phyloP scores from a whole-genome alignment of 2,888 invertebrate genomes.

The Chironomus riparius region DNA sequence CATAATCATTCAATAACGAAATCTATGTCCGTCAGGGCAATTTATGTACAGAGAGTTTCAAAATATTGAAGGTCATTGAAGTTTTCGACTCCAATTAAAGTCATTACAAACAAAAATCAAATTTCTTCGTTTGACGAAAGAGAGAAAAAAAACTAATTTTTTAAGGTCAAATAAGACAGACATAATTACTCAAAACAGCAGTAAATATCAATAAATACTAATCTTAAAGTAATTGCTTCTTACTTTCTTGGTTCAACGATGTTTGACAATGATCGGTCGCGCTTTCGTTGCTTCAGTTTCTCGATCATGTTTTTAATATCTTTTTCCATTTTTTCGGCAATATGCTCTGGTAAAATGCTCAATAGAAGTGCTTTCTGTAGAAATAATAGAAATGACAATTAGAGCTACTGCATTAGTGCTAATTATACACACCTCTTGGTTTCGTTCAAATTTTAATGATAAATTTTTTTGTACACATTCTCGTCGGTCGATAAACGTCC shows the following conservation, averaged over 20 bases:
- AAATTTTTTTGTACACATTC: constrained; percentile 79
- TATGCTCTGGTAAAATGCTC: constrained; percentile 79
- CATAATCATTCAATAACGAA: too few relatives aligned
- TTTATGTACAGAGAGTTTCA: too few relatives aligned
- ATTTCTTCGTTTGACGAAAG: not conserved
- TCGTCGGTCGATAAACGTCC: constrained; percentile 78
- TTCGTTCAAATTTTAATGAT: constrained; percentile 70
- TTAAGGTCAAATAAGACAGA: not conserved
- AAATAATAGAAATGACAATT: not conserved
- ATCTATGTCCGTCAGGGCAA: too few relatives aligned
- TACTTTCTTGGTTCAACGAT: not conserved
- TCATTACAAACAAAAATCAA: not conserved
- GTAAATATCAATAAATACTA: too few relatives aligned
- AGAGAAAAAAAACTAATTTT: not conserved
- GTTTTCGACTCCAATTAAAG: not conserved
- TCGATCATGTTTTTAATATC: constrained; percentile 51
- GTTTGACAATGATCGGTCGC: constrained; percentile 32
- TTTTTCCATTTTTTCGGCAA: constrained; percentile 55
- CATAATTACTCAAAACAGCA: too few relatives aligned
- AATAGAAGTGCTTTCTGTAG: constrained; percentile 70
- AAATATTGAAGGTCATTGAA: too few relatives aligned
- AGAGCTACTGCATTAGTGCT: not conserved
- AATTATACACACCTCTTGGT: constrained; percentile 59
- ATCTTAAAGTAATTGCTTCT: not conserved
- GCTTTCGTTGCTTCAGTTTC: constrained; percentile 42